Evolutionary conservation across 2,888 invertebrate species (phyloP).

Genomic region (Nymphalis c-album): DNA sequence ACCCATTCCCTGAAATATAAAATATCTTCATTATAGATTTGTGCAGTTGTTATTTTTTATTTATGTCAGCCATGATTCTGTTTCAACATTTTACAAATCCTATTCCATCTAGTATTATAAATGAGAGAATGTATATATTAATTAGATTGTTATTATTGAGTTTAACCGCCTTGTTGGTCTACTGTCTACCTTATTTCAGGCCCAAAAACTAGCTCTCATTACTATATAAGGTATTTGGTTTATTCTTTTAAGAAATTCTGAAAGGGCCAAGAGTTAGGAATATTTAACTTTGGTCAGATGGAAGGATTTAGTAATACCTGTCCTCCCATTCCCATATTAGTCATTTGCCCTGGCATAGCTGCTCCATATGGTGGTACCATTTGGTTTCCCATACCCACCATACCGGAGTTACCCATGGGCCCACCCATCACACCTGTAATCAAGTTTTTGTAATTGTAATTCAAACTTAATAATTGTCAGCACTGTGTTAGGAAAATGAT

Average conservation of each 20-base stretch:
- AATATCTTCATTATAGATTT: background rate
- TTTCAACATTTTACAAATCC: too few relatives aligned
- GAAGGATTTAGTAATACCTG: constrained; percentile 53
- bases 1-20: constrained; percentile 64
- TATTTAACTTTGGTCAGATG: too few relatives aligned
- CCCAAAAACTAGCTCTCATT: too few relatives aligned
- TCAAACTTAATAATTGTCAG: too few relatives aligned
- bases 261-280: too few relatives aligned
- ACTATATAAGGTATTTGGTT: too few relatives aligned
- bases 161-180: too few relatives aligned
- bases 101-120: too few relatives aligned
- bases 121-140: background rate
- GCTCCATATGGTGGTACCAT: constrained; percentile 78
- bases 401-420: constrained; percentile 74
- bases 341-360: constrained; percentile 80
- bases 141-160: background rate
- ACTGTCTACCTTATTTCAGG: too few relatives aligned
- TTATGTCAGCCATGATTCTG: background rate
- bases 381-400: constrained; percentile 83
- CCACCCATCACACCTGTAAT: constrained; percentile 79
- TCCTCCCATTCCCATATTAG: constrained; percentile 74
- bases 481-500: too few relatives aligned
- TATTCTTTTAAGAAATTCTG: too few relatives aligned
- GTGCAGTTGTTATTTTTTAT: background rate
- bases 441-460: background rate